A percentile compares a stretch with the other conserved stretches of the same genome.
phyloP scores from a whole-genome alignment of 1,140 invertebrate genomes.

The Eubasilissa regina region DNA sequence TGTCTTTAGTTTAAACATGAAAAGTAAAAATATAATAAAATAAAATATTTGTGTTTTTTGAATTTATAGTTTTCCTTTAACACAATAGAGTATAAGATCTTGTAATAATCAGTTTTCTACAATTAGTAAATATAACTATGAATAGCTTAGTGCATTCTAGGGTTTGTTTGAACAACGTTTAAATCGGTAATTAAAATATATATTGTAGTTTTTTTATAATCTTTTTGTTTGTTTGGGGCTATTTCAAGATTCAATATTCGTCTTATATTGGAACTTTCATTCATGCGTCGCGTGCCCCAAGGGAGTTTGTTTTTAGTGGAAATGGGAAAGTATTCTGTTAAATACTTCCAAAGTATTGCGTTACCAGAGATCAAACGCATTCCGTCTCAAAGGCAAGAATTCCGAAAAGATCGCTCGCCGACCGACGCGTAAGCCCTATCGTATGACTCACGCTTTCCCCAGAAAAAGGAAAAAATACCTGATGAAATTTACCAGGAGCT shows the following conservation, averaged over 20 bases:
- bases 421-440: conserved; percentile 2
- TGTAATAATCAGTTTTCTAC: too few species aligned
- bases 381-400: conserved; percentile 54
- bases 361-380: conserved; percentile 58
- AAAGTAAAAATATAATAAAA: too few species aligned
- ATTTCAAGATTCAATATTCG: background rate
- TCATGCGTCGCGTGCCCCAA: background rate
- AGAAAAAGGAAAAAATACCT: conserved; percentile 46
- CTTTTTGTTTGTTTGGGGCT: background rate
- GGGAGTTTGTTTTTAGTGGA: conserved; percentile 8
- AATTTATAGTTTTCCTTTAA: too few species aligned
- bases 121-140: too few species aligned
- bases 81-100: too few species aligned
- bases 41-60: too few species aligned
- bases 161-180: too few species aligned
- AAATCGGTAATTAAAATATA: too few species aligned
- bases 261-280: background rate
- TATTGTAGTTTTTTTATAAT: too few species aligned
- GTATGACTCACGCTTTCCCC: conserved; percentile 45
- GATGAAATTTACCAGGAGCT: conserved; percentile 46
- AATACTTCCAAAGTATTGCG: conserved; percentile 48
- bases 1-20: too few species aligned
- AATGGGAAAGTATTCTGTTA: conserved; percentile 27
- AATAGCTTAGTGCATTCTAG: too few species aligned
- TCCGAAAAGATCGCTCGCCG: conserved; percentile 46